Conservation (phyloP, 2,113 vertebrate species). For the Zosterops borbonicus region DNA sequence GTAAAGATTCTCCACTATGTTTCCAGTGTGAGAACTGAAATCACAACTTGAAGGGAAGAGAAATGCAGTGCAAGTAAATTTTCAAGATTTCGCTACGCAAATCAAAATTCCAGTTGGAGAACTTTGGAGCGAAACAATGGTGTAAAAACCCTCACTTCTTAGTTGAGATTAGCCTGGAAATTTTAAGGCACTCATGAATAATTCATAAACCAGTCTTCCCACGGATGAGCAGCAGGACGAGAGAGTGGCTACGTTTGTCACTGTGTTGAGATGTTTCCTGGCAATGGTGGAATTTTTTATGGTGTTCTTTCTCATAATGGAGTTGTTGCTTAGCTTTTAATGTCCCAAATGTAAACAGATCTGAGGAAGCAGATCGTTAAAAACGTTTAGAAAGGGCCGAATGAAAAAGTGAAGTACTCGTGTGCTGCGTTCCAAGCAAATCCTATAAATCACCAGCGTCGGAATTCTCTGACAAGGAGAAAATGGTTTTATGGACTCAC, state of each 20-base stretch:
- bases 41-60: not conserved
- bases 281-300: not conserved
- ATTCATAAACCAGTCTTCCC: conserved; percentile 8
- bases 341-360: conserved; percentile 24
- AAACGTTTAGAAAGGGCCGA: not conserved
- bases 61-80: not conserved
- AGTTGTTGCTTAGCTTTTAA: conserved; percentile 17
- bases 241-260: not conserved
- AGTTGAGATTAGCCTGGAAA: not conserved
- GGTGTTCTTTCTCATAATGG: not conserved
- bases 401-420: not conserved
- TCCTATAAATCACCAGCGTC: rapidly evolving
- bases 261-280: not conserved
- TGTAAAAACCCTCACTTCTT: not conserved
- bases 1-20: not conserved
- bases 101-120: not conserved
- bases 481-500: not conserved
- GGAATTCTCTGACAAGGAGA: not conserved
- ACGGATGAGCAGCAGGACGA: not conserved
- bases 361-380: conserved; percentile 2
- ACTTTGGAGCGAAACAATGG: not conserved
- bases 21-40: not conserved
- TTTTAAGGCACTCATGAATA: conserved; percentile 4
- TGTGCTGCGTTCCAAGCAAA: not conserved
- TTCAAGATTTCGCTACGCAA: not conserved